These are phyloP conservation scores for Philopotamus ludificatus DNA, from an alignment of 1,140 invertebrate species.

Conservation along the genomic window DNA sequence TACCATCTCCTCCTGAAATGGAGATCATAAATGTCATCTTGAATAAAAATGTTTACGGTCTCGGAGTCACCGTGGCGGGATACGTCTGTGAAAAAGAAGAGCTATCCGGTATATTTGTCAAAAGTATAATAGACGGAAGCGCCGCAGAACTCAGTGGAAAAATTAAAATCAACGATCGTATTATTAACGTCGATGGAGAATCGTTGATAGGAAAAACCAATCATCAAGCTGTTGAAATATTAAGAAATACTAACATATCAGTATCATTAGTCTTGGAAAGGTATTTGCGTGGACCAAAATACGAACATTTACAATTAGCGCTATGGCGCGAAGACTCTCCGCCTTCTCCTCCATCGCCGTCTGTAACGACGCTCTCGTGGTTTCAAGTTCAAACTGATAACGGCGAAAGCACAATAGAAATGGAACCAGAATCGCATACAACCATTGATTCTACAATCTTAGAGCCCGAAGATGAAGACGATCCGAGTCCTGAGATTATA, in stretches of 20 bases:
- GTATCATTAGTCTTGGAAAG: constrained; percentile 80
- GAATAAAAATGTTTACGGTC: constrained; percentile 65
- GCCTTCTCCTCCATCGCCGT: constrained; percentile 65
- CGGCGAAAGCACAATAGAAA: constrained; percentile 62
- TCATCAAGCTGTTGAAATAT: constrained; percentile 85
- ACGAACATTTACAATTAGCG: constrained; percentile 83
- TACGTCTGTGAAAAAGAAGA: constrained; percentile 79
- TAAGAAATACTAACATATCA: constrained; percentile 77
- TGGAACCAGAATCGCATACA: constrained; percentile 64
- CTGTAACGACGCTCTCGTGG: constrained; percentile 73
- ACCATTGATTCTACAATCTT: constrained; percentile 63
- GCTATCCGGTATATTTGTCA: constrained; percentile 92
- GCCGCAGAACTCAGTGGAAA: constrained; percentile 84
- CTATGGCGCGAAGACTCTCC: constrained; percentile 70
- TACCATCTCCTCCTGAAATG: constrained; percentile 54
- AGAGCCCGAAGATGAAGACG: constrained; percentile 51
- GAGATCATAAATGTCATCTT: constrained; percentile 63
- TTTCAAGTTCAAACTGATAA: constrained; percentile 64
- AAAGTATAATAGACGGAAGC: constrained; percentile 89
- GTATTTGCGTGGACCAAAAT: constrained; percentile 84
- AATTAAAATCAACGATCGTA: constrained; percentile 90
- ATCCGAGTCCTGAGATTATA: constrained; percentile 56
- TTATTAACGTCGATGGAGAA: constrained; percentile 81
- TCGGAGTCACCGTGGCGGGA: constrained; percentile 67
- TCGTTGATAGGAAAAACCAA: constrained; percentile 82